Evolutionary conservation across 2,888 invertebrate genomes (phyloP), one percentile per base, ranked within the genome.

Genomic region (Metellina segmentata): DNA sequence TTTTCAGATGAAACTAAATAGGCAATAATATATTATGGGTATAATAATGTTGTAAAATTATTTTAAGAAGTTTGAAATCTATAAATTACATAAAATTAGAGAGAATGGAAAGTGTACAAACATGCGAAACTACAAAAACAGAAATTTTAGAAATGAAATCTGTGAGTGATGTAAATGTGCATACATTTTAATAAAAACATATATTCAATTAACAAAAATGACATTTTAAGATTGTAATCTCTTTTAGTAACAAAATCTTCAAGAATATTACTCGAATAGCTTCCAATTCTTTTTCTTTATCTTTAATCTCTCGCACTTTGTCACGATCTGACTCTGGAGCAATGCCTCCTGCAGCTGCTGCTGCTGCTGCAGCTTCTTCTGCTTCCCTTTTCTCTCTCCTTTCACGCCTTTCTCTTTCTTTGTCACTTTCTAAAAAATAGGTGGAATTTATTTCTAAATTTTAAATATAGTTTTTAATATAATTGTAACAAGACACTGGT

Each of bases 251-350:
- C 34, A 34, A 34, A 34, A 34, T 34, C 34, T 34, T 70, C 53
- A 70, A 11, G 8, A 61, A 13, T 83, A 81, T 87, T 92, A 95
- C 95, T 94, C 98, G 98, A 90, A 99, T 99, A 0, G 99, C 99
- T 95, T 98, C 98, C 77, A 97, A 96, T 95, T 99, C 99, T 93
- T 97, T 97, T 95, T 98, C 98, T 94, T 98, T 98, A 94, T 98
- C 98, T 94, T 98, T 97, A 48, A 94, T 94, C 51, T 94, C 94
- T 78, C 93, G 92, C n/a, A 94, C 92, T 89, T 94, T 94, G 77
- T 94, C 94, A 74, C 94, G 93, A 91, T 94, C 94, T 93, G 94
- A 93, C 94, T 94, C 90, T 74, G 92, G 87, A 8, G 74, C 48
- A 93, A 93, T 71, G 93, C 89, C 91, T 11, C 71, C 71, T 16